Percentiles rank a stretch among this genome's conserved stretches.
phyloP scores from a whole-genome alignment of 2,888 invertebrate species.

The Coronaproctus castanopsis region DNA sequence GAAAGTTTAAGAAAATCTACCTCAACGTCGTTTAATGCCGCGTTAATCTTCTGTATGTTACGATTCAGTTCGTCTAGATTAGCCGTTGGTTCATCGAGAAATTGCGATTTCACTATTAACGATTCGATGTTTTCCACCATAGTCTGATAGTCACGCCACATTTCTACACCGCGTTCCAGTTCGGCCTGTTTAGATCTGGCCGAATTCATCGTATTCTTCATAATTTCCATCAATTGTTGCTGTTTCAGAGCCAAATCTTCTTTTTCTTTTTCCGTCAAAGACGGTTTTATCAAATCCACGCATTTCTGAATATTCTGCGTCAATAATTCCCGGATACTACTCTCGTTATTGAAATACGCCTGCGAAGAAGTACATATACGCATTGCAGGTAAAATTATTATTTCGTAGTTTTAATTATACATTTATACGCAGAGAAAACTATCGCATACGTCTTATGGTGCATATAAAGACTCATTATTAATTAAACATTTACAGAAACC shows the following conservation, averaged over 20 bases:
- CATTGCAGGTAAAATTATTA: not conserved
- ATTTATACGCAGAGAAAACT: no score
- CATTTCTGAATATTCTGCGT: conserved; percentile 62
- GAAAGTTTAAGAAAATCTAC: no score
- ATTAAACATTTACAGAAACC: no score
- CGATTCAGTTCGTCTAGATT: conserved; percentile 62
- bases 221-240: conserved; percentile 54
- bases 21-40: conserved; percentile 39
- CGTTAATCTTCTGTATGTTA: conserved; percentile 61
- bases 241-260: conserved; percentile 63
- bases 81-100: conserved; percentile 57
- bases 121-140: conserved; percentile 55
- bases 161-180: conserved; percentile 56
- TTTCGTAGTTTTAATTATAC: not conserved
- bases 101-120: conserved; percentile 49
- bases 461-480: no score
- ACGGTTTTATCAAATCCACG: conserved; percentile 74
- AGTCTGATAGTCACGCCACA: conserved; percentile 68
- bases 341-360: conserved; percentile 60
- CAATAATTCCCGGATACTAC: conserved; percentile 54
- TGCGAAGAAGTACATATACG: no score
- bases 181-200: conserved; percentile 51
- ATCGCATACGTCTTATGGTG: no score
- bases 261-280: conserved; percentile 56
- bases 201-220: conserved; percentile 62